Percentiles rank a stretch among this genome's conserved stretches.
These are phyloP conservation scores for Fregata magnificens DNA, from an alignment of 2,113 vertebrate genomes.

Conservation along the genomic window DNA sequence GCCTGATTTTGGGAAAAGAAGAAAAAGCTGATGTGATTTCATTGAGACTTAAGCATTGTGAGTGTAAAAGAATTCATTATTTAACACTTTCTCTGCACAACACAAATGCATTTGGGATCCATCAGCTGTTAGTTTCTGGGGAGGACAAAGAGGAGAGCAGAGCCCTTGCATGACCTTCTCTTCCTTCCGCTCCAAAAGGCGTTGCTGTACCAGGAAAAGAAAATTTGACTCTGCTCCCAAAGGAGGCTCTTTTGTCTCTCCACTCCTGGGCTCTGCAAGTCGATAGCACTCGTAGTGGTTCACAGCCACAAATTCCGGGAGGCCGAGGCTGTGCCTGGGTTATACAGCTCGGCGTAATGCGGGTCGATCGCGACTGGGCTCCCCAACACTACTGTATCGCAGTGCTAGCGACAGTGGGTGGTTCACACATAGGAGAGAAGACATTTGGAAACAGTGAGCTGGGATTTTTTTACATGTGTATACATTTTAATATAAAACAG, in stretches of 20 bases:
- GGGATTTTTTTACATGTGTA: fast-evolving
- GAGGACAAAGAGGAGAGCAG: not conserved
- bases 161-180: not conserved
- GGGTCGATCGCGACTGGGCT: fast-evolving
- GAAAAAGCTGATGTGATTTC: slow-evolving; percentile 44
- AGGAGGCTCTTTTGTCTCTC: not conserved
- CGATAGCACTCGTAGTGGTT: fast-evolving
- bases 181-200: not conserved
- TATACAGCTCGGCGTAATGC: fast-evolving
- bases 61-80: slow-evolving; percentile 32
- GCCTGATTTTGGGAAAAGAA: not conserved
- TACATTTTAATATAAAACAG: not conserved
- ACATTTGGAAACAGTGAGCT: slow-evolving; percentile 2
- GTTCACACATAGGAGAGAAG: not conserved
- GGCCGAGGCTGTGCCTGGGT: not conserved
- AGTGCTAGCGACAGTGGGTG: fast-evolving
- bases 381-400: fast-evolving
- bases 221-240: not conserved
- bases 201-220: not conserved
- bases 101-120: not conserved
- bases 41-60: slow-evolving; percentile 15
- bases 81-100: slow-evolving; percentile 18
- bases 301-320: fast-evolving
- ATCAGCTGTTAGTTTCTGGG: not conserved
- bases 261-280: fast-evolving